These are phyloP conservation scores for Pollimyrus isidori DNA, from an alignment of 2,113 vertebrate genomes.

Conservation along the genomic window DNA sequence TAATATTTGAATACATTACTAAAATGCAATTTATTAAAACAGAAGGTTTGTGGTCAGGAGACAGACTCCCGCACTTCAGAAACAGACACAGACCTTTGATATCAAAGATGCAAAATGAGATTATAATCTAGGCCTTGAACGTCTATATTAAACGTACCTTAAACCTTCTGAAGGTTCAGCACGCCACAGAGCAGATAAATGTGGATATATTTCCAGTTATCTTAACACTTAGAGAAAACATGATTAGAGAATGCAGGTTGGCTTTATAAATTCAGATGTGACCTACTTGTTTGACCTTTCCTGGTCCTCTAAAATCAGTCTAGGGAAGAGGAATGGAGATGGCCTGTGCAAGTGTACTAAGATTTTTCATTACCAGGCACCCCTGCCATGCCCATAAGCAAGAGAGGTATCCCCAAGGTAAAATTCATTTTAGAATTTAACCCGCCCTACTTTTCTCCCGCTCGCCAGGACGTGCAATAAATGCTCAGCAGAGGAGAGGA, in stretches of 20 bases:
- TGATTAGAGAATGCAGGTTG: background rate
- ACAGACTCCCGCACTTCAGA: background rate
- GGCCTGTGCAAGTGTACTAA: background rate
- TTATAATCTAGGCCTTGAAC: background rate
- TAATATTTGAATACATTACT: background rate
- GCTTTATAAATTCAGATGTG: background rate
- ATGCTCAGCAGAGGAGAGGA: constrained; percentile 11
- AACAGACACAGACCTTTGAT: background rate
- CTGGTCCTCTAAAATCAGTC: background rate
- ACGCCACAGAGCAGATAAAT: background rate
- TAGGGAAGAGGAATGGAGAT: constrained; percentile 1
- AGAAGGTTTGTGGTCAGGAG: background rate
- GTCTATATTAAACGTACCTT: background rate
- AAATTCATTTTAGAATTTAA: constrained; percentile 26
- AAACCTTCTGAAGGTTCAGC: background rate
- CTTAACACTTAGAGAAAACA: background rate
- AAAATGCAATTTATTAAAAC: background rate
- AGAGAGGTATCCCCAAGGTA: constrained; percentile 3
- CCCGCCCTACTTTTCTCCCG: constrained; percentile 11
- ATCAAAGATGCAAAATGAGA: background rate
- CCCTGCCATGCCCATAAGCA: background rate
- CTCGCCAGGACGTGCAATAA: constrained; percentile 9
- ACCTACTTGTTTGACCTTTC: constrained; percentile 7
- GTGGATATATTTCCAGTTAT: background rate
- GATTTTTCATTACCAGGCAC: constrained; percentile 18